phyloP scores from a whole-genome alignment of 2,113 vertebrate genomes.

The Microcebus murinus region DNA sequence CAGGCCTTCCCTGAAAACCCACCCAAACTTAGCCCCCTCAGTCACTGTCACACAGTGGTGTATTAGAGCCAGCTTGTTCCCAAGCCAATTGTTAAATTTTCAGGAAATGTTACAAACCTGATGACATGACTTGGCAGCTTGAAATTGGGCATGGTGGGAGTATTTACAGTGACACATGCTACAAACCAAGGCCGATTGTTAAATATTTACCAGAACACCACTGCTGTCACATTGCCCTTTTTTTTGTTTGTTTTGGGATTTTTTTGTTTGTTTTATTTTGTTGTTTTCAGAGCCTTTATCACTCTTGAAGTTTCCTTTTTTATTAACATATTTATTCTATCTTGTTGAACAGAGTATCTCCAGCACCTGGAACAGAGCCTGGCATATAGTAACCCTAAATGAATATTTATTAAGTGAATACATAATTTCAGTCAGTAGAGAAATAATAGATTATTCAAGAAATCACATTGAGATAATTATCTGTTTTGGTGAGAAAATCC shows the following conservation, averaged over 20 bases:
- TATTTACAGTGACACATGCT: background rate
- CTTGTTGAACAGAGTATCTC: background rate
- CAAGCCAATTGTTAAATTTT: background rate
- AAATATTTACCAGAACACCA: background rate
- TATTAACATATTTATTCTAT: background rate
- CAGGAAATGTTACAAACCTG: background rate
- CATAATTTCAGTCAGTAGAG: background rate
- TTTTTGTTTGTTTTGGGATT: background rate
- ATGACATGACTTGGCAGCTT: background rate
- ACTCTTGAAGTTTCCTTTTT: background rate
- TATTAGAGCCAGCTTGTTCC: background rate
- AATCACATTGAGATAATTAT: background rate
- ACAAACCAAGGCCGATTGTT: background rate
- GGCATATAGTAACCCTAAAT: background rate
- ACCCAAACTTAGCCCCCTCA: background rate
- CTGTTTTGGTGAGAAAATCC: background rate
- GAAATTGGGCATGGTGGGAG: background rate
- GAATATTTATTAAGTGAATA: background rate
- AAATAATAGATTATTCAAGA: slow-evolving; percentile 12
- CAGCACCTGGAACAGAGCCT: background rate
- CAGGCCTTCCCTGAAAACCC: background rate
- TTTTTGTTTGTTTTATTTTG: background rate
- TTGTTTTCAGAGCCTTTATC: background rate
- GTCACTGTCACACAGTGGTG: background rate
- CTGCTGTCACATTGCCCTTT: background rate